Conservation (phyloP, 2,113 vertebrate species). For the Cichladusa arquata region DNA sequence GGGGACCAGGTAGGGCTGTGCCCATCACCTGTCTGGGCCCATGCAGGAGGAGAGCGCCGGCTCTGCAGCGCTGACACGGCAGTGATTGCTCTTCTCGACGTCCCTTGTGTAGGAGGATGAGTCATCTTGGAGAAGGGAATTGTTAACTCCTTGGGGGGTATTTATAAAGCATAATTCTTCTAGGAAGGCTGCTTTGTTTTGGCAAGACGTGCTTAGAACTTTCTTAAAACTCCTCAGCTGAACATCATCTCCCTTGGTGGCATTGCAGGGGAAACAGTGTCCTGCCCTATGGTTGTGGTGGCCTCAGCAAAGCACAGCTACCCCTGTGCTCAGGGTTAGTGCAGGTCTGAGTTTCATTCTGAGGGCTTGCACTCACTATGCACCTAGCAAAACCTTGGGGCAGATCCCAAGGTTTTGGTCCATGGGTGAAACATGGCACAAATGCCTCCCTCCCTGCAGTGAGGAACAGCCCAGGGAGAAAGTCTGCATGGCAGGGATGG, state of each 20-base stretch:
- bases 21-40: fast-evolving
- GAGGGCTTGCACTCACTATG: fast-evolving
- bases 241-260: fast-evolving
- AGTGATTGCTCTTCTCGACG: conserved; percentile 15
- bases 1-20: neutral
- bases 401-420: neutral
- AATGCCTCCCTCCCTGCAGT: neutral
- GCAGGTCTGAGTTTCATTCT: neutral
- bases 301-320: neutral
- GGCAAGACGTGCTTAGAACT: neutral
- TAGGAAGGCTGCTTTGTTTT: neutral
- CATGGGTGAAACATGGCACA: fast-evolving
- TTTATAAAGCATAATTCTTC: neutral
- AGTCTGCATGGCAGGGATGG: neutral
- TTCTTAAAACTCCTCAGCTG: neutral
- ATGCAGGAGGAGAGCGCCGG: neutral
- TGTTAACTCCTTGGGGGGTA: conserved; percentile 28
- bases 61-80: neutral
- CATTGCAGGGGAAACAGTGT: neutral
- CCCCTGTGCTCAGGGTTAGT: no score
- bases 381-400: neutral
- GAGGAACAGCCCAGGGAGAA: neutral
- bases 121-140: conserved; percentile 29
- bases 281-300: neutral
- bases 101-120: conserved; percentile 36